A percentile compares a stretch with the other conserved stretches of the same genome.
Conservation (phyloP, 92 coral and sea anemone species). For the Zoanthus gigantus region DNA sequence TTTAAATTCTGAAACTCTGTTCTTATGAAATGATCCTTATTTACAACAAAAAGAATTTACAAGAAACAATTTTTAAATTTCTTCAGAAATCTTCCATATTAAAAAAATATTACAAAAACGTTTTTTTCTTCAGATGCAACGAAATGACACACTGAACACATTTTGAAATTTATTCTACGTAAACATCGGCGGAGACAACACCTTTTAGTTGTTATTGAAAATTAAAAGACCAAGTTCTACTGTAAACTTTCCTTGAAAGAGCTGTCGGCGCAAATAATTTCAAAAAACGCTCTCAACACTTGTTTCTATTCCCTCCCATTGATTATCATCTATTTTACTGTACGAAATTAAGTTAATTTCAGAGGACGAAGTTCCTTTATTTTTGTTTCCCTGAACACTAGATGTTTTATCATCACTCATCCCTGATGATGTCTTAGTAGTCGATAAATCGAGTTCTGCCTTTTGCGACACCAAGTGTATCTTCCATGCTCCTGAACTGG, state of each 20-base stretch:
- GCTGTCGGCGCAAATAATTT: not conserved
- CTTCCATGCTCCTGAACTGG: conserved; percentile 45
- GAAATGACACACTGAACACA: too few relatives aligned
- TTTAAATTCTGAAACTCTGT: too few relatives aligned
- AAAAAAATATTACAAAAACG: too few relatives aligned
- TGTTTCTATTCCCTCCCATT: not conserved
- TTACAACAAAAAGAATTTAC: too few relatives aligned
- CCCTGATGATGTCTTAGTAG: not conserved
- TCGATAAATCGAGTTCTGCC: conserved; percentile 23
- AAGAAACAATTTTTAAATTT: too few relatives aligned
- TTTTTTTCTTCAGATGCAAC: too few relatives aligned
- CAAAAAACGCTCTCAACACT: conserved; percentile 33
- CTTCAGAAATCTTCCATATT: too few relatives aligned
- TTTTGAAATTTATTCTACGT: too few relatives aligned
- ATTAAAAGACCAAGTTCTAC: too few relatives aligned
- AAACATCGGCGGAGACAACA: too few relatives aligned
- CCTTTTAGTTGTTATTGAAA: not conserved
- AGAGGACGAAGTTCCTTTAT: not conserved
- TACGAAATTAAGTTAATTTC: conserved; percentile 31
- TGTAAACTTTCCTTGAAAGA: not conserved
- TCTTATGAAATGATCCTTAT: too few relatives aligned
- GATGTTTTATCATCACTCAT: conserved; percentile 4
- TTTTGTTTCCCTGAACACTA: not conserved
- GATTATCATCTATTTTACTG: conserved; percentile 3
- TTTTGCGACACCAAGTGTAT: conserved; percentile 42